Evolutionary conservation across 1,140 invertebrate species (phyloP).

Genomic region (Mactra quadrangularis): DNA sequence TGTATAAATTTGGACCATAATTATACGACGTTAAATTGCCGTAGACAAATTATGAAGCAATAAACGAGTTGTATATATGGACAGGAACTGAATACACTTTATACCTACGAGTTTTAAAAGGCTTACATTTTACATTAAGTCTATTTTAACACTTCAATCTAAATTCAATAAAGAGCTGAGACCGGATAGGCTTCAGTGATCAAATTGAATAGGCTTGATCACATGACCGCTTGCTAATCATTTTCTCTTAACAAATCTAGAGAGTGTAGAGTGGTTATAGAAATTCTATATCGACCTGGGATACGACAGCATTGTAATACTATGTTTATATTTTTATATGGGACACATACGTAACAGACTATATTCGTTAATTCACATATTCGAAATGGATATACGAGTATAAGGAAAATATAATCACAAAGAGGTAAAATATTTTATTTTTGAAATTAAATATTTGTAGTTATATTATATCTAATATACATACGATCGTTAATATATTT

Average conservation of each 20-base stretch:
- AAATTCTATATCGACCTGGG: conserved; percentile 46
- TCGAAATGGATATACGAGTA: background rate
- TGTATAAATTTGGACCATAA: too few relatives aligned
- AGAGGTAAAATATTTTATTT: background rate
- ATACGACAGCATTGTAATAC: background rate
- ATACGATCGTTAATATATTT: background rate
- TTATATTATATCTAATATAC: background rate
- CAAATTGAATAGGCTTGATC: conserved; percentile 47
- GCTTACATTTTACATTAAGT: too few relatives aligned
- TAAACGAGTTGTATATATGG: too few relatives aligned
- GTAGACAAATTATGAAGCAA: too few relatives aligned
- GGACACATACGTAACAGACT: too few relatives aligned
- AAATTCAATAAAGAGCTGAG: conserved; percentile 38
- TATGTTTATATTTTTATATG: background rate
- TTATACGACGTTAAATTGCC: too few relatives aligned
- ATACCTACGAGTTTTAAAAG: too few relatives aligned
- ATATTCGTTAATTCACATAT: conserved; percentile 6
- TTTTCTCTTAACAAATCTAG: conserved; percentile 42
- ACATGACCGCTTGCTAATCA: conserved; percentile 42
- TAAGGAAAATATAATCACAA: background rate
- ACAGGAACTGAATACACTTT: too few relatives aligned
- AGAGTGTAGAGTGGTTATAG: conserved; percentile 38
- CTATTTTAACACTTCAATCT: conserved; percentile 13
- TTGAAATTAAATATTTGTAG: background rate
- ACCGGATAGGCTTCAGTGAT: conserved; percentile 27